Base-by-base conservation (phyloP, 1,140 invertebrate genomes). In the Drosophila santomea region DNA sequence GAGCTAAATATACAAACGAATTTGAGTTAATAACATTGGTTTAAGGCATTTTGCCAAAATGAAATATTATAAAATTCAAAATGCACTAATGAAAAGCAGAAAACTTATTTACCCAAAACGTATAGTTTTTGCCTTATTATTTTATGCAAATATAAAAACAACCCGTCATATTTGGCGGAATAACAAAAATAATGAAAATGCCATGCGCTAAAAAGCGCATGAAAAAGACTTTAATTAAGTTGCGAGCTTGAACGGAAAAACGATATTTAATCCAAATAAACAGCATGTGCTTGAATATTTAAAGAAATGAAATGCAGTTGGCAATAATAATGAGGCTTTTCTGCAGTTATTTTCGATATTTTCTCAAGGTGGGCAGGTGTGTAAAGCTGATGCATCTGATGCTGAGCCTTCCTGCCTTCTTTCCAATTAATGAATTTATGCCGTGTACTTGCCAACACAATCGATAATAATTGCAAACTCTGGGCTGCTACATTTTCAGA, bases 391-490 rank as follows among this genome's bases (percentile, higher is more conserved):
- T 20, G 38, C 23, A 44, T 55, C 41, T 5, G 25, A 11, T 39
- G 41, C 47, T 41, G 43, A 12, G 64, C 52, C 48, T 17, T 8
- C 48, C 23, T 25, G n/a, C 7, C 28, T 32, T 38, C 44, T 47
- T 57, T 74, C 61, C 74, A 74, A 62, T 64, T 81, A 85, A 85
- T 85, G 82, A 81, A 85, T 86, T 85, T 81, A 81, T 74, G 71
- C 38, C 12, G 11, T 17, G 15, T n/a, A 32, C 36, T 67, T n/a
- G 28, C 36, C 71, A 62, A 74, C 54, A 73, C 54, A 73, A 73
- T 72, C 55, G 69, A 75, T 59, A 60, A 55, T 77, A 57, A 68
- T 67, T 60, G 52, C 62, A 69, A 59, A 50, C n/a, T 39, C 39
- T 44, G 12, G 12, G 47, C 14, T 41, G 36, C 23, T 32, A 47